Evolutionary conservation across 2,888 invertebrate species (phyloP).

Genomic region (Drosophila imparisetae): DNA sequence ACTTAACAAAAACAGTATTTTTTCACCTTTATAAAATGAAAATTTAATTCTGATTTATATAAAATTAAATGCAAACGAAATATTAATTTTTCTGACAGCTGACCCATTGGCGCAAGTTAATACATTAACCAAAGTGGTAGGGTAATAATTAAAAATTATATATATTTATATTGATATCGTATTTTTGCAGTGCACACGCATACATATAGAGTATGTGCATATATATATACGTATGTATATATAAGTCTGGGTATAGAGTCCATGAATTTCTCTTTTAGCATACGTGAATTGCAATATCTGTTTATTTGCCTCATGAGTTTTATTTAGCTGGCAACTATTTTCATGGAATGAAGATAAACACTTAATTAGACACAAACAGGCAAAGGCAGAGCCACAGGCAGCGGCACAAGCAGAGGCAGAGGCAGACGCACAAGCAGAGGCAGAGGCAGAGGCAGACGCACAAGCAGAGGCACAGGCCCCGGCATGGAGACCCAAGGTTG

Average conservation of each 20-base stretch:
- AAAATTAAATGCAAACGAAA: background rate
- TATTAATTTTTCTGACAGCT: background rate
- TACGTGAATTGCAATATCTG: constrained; percentile 15
- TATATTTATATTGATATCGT: background rate
- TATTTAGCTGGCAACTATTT: constrained; percentile 60
- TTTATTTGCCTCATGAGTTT: constrained; percentile 37
- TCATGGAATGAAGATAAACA: constrained; percentile 74
- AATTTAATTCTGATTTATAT: background rate
- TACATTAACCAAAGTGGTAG: too few species aligned
- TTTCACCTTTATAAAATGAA: background rate
- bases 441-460: background rate
- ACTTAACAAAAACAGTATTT: constrained; percentile 4
- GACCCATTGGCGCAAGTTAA: too few species aligned
- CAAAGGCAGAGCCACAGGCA: background rate
- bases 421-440: background rate
- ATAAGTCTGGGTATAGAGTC: background rate
- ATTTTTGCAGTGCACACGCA: background rate
- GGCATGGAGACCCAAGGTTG: constrained; percentile 11
- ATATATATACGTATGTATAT: background rate
- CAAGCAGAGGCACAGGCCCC: background rate
- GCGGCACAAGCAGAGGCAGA: background rate
- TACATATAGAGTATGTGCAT: background rate
- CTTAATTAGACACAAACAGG: constrained; percentile 63
- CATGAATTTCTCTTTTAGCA: background rate
- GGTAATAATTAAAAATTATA: background rate